Evolutionary conservation across 2,113 vertebrate species (phyloP), one percentile per base, ranked within the genome.

Genomic region (Varanus salvator): DNA sequence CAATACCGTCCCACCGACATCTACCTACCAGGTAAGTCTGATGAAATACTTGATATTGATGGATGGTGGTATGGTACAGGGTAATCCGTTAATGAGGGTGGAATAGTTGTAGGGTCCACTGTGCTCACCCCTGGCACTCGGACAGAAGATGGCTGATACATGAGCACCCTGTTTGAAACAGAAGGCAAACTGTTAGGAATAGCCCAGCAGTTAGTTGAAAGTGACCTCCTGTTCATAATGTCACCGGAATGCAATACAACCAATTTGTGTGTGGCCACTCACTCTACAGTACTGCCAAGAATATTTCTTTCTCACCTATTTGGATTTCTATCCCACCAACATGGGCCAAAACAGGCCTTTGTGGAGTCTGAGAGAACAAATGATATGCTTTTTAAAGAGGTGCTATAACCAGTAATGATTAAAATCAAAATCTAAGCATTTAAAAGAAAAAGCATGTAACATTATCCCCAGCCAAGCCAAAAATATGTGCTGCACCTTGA

Each of bases 51-150:
- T 92, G 98, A 97, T 88, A 99, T 97, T 87, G 98, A 96, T 50
- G 98, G 97, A 7, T 98, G 98, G 89, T 98, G 98, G 97, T 98
- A 99, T 96, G 98, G 98, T 91, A 98, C 98, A 71, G 98, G 96
- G 93, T 98, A 99, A 95, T 99, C 99, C 23, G 98, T 95, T 77
- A 99, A 96, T 1, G 98, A 97, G 25, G 98, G 98, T 89, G 97
- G 97, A 93, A 99, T 95, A 94, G 98, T 98, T 27, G 98, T 97
- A 8, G 98, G 93, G 89, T 99, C 98, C 57, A 98, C 96, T 0
- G 97, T 90, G 78, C 97, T 98, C 95, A 98, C 97, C 1, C 97
- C 98, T 93, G 98, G 97, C 96, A 98, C 95, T 84, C 98, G 97
- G 93, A 98, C 97, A 8, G 98, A 95, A 78, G 98, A 96, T 74